Evolutionary conservation across 2,888 invertebrate species (phyloP).

Genomic region (Ptilodon capucinus): DNA sequence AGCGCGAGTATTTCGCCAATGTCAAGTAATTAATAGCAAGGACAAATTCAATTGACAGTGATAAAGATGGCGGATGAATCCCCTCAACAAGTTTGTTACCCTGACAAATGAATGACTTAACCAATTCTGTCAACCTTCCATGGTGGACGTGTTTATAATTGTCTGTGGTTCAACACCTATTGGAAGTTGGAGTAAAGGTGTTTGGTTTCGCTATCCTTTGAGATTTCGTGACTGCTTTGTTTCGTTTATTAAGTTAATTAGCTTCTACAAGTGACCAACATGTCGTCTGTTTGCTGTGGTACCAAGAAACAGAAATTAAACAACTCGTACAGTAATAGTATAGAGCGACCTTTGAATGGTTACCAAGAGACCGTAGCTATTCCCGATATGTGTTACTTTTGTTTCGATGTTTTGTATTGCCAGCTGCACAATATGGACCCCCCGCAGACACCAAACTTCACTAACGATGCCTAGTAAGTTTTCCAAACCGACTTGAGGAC

Average conservation of each 20-base stretch:
- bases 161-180: constrained; percentile 38
- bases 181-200: constrained; percentile 40
- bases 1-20: no score
- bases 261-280: constrained; percentile 59
- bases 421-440: constrained; percentile 96
- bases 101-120: constrained; percentile 15
- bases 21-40: no score
- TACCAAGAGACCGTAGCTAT: constrained; percentile 86
- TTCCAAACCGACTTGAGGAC: constrained; percentile 19
- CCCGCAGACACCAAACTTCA: constrained; percentile 95
- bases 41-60: no score
- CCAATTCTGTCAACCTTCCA: constrained; percentile 3
- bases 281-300: constrained; percentile 96
- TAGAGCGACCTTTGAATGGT: constrained; percentile 83
- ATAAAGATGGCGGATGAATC: no score
- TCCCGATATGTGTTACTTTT: constrained; percentile 99
- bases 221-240: constrained; percentile 53
- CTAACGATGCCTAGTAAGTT: constrained; percentile 97
- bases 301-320: constrained; percentile 96
- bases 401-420: constrained; percentile 98
- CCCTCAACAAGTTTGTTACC: no score
- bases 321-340: constrained; percentile 82
- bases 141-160: constrained; percentile 9
- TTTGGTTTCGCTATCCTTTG: constrained; percentile 57
- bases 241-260: constrained; percentile 42